Conservation (phyloP, 2,113 vertebrate species). For the Copsychus sechellarum region DNA sequence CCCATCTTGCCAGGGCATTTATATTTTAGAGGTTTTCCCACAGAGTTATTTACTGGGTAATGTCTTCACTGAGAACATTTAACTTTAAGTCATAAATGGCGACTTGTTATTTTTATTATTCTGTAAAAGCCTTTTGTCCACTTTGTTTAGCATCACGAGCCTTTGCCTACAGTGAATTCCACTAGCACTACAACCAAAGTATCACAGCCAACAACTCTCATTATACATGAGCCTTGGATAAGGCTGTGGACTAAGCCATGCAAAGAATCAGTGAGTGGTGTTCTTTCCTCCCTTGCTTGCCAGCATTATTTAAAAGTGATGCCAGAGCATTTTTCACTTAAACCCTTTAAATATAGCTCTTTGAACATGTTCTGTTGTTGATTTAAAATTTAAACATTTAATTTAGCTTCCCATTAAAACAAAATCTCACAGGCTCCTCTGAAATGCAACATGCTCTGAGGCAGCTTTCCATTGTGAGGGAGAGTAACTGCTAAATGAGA, state of each 20-base stretch:
- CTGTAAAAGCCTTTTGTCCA: conserved; percentile 65
- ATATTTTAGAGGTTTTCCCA: conserved; percentile 55
- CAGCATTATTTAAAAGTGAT: conserved; percentile 47
- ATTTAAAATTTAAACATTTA: conserved; percentile 67
- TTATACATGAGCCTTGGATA: conserved; percentile 44
- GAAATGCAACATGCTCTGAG: conserved; percentile 29
- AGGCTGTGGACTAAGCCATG: conserved; percentile 36
- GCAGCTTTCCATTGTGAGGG: conserved; percentile 55
- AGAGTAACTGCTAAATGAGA: conserved; percentile 18
- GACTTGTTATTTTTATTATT: conserved; percentile 62
- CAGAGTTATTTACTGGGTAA: conserved; percentile 47
- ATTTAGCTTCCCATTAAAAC: conserved; percentile 48
- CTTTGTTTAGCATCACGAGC: conserved; percentile 56
- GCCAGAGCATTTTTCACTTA: conserved; percentile 62
- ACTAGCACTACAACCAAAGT: conserved; percentile 20
- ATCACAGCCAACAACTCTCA: conserved; percentile 62
- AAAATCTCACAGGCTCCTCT: conserved; percentile 38
- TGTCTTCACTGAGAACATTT: conserved; percentile 24
- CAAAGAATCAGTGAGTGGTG: conserved; percentile 55
- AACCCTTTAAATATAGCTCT: conserved; percentile 54
- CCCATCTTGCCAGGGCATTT: conserved; percentile 23
- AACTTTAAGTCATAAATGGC: conserved; percentile 42
- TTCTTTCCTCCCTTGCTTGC: conserved; percentile 1
- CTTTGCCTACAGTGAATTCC: conserved; percentile 64
- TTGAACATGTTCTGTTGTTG: conserved; percentile 64